Evolutionary conservation across 2,113 vertebrate species (phyloP), one percentile per base, ranked within the genome.

Genomic region (Lophochroa leadbeateri): DNA sequence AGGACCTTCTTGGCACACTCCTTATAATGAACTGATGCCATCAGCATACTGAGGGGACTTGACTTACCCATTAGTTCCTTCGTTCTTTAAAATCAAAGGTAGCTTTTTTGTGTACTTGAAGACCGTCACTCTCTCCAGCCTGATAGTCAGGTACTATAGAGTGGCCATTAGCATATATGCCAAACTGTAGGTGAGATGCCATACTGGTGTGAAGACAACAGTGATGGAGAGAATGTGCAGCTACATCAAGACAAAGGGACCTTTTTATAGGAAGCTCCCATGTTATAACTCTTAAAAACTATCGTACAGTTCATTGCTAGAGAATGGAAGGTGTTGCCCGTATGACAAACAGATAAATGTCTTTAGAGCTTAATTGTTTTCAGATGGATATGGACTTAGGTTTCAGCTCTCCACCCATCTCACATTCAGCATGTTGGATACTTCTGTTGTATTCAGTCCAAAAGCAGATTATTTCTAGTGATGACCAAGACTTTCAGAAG

Each of bases 401-500:
- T 96, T 93, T 89, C 92, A 70, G 58, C 77, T 97, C 67, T 92
- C 82, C 78, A 82, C 67, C 63, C 74, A 33, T 89, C 74, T 89
- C 81, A 93, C 52, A 79, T 89, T 94, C 78, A 82, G 70, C 74
- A 44, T 74, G 69, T 58, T 89, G 86, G 74, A 63, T 87, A 50
- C 21, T 87, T 84, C 74, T 46, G 1, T 39, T 65, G 52, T 67
- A 31, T 53, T 75, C 49, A 67, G 6, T 78, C 77, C 83, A 82
- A 88, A 93, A 76, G 28, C 37, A 92, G 84, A 79, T 74, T 81
- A 50, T 81, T 95, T 88, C 81, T 88, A 60, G 11, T 65, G 12
- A n/a, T 58, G 67, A 86, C 67, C 50, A 94, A 72, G 91, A 92
- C 95, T 92, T 92, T 94, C 86, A 94, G 86, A 91, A 94, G 65